These are phyloP conservation scores for Leucophenga maculata DNA, from an alignment of 2,888 invertebrate species.

Conservation along the genomic window DNA sequence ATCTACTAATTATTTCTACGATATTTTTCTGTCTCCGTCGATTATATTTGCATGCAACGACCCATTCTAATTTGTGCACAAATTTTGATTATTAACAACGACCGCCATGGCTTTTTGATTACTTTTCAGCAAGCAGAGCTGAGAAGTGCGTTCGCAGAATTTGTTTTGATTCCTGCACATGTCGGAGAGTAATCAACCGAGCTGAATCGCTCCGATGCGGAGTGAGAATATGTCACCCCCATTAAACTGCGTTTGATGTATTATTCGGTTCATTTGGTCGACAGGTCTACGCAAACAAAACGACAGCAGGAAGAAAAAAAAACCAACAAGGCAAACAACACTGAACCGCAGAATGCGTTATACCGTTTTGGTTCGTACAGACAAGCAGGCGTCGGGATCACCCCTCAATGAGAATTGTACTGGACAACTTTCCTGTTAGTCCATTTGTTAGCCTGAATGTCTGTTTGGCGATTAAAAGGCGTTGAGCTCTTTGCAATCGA, in stretches of 20 bases:
- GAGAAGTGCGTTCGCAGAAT: constrained; percentile 29
- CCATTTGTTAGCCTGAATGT: too few relatives aligned
- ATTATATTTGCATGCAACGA: constrained; percentile 17
- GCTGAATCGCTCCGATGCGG: constrained; percentile 58
- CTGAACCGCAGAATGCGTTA: constrained; percentile 5
- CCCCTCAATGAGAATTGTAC: too few relatives aligned
- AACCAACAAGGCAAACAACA: constrained; percentile 25
- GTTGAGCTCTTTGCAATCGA: too few relatives aligned
- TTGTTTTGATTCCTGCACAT: constrained; percentile 36
- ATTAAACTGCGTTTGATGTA: constrained; percentile 72
- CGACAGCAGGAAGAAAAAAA: constrained; percentile 48
- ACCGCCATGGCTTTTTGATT: constrained; percentile 38
- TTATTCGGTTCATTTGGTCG: constrained; percentile 74
- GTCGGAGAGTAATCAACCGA: constrained; percentile 68
- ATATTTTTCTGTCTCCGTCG: neutral
- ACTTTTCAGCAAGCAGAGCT: constrained; percentile 39
- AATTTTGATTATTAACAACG: constrained; percentile 25
- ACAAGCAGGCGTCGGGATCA: too few relatives aligned
- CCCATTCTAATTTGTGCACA: neutral
- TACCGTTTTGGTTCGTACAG: too few relatives aligned
- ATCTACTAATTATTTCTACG: constrained; percentile 26
- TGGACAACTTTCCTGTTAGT: too few relatives aligned
- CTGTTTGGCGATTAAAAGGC: too few relatives aligned
- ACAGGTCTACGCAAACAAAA: constrained; percentile 72
- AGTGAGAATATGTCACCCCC: constrained; percentile 69